Percentiles rank a stretch among this genome's conserved stretches.
Evolutionary conservation across 2,797 vertebrate species (phyloP).

Genomic region (Gambelia wislizenii): DNA sequence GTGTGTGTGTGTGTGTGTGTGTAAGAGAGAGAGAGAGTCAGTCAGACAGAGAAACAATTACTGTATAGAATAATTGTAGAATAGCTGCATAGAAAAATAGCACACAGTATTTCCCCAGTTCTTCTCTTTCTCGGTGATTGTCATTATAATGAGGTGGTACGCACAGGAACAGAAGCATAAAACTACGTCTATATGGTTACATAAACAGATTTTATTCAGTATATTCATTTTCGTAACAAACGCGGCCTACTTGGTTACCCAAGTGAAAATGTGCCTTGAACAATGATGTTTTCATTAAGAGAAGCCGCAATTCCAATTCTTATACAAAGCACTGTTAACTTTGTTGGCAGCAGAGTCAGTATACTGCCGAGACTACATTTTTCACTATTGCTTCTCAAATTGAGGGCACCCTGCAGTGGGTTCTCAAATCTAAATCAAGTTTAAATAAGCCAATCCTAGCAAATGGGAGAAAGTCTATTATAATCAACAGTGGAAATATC

Average conservation of each 20-base stretch:
- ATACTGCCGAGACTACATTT: constrained; percentile 40
- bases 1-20: no score
- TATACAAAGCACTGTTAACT: constrained; percentile 66
- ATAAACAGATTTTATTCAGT: constrained; percentile 56
- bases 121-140: constrained; percentile 38
- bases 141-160: constrained; percentile 48
- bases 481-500: constrained; percentile 52
- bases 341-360: constrained; percentile 53
- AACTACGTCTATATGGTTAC: constrained; percentile 49
- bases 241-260: constrained; percentile 57
- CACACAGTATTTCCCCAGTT: constrained; percentile 1
- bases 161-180: constrained; percentile 33
- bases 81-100: not conserved
- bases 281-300: constrained; percentile 66
- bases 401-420: constrained; percentile 45
- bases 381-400: constrained; percentile 53
- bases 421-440: constrained; percentile 43
- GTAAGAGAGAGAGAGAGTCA: not conserved
- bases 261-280: constrained; percentile 63
- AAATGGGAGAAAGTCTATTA: constrained; percentile 47
- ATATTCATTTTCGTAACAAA: constrained; percentile 62
- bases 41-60: not conserved
- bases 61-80: not conserved
- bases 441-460: constrained; percentile 25
- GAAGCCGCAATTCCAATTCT: constrained; percentile 48